Percentiles rank a stretch among this genome's conserved stretches.
These are phyloP conservation scores for Montipora foliosa DNA, from an alignment of 64 coral and sea anemone species.

Conservation along the genomic window DNA sequence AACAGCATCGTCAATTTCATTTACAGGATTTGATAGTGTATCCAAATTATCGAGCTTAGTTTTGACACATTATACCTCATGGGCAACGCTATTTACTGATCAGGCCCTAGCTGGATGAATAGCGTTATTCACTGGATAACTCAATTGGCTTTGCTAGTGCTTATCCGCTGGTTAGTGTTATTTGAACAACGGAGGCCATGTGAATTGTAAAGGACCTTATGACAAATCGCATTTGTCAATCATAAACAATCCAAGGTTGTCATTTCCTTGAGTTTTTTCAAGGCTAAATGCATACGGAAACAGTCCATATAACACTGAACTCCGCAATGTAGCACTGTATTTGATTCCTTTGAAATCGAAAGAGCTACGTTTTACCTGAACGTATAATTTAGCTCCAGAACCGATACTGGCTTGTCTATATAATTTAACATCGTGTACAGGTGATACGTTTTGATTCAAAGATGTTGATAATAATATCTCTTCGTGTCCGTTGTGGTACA, in stretches of 20 bases:
- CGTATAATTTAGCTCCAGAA: neutral
- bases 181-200: neutral
- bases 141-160: too few relatives aligned
- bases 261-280: neutral
- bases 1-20: too few relatives aligned
- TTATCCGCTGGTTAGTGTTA: too few relatives aligned
- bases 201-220: neutral
- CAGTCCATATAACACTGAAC: neutral
- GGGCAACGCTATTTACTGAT: too few relatives aligned
- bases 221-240: neutral
- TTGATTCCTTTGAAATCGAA: neutral
- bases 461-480: neutral
- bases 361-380: neutral
- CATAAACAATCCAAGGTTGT: conserved; percentile 20
- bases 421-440: neutral
- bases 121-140: too few relatives aligned
- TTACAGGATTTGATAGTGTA: too few relatives aligned
- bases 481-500: neutral
- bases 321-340: too few relatives aligned
- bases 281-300: neutral
- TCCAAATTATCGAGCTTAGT: too few relatives aligned
- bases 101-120: too few relatives aligned
- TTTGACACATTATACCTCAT: too few relatives aligned
- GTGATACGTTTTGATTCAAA: neutral
- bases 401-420: neutral